Conservation (phyloP, 1,140 invertebrate species). For the Aphaenogaster ashmeadi region DNA sequence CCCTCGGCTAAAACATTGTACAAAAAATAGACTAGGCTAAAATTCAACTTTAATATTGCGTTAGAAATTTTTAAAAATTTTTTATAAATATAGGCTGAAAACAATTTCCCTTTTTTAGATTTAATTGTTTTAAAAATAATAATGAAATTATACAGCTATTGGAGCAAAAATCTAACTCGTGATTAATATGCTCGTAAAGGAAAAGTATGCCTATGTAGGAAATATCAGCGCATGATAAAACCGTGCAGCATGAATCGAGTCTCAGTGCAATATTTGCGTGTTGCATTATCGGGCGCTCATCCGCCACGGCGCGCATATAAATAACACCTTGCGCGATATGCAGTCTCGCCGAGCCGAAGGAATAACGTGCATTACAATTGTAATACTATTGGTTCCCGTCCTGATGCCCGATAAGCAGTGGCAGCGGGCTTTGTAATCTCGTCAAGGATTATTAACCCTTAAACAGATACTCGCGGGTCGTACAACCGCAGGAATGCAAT, state of each 20-base stretch:
- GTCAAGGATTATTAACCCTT: constrained; percentile 61
- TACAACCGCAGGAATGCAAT: constrained; percentile 1
- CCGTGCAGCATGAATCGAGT: constrained; percentile 10
- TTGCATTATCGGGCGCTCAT: constrained; percentile 75
- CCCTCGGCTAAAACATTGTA: too few relatives aligned
- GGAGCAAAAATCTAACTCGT: neutral
- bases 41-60: neutral
- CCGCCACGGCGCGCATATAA: constrained; percentile 69
- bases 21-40: neutral
- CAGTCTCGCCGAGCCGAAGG: constrained; percentile 62
- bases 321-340: constrained; percentile 68
- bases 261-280: constrained; percentile 67
- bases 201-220: constrained; percentile 9
- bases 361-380: constrained; percentile 69
- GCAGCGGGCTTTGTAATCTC: constrained; percentile 45
- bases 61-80: neutral
- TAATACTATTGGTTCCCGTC: constrained; percentile 62
- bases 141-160: neutral
- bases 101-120: neutral
- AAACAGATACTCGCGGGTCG: constrained; percentile 20
- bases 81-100: neutral
- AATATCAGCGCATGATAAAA: constrained; percentile 41
- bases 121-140: neutral
- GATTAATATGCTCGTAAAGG: neutral
- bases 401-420: constrained; percentile 61